These are phyloP conservation scores for Megathymus violae DNA, from an alignment of 1,140 invertebrate species.

Conservation along the genomic window DNA sequence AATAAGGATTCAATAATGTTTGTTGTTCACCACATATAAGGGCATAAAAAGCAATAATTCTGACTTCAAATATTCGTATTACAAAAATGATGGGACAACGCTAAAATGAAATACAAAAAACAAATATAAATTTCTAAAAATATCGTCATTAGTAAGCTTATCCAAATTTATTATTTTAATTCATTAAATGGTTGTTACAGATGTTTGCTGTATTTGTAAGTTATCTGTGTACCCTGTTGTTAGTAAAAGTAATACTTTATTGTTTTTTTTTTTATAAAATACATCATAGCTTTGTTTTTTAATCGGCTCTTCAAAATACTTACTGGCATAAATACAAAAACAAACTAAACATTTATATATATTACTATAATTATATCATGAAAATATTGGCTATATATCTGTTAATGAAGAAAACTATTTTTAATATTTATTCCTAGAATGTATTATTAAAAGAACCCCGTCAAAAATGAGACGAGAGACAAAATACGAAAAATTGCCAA, in stretches of 20 bases:
- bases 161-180: slow-evolving; percentile 48
- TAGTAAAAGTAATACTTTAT: slow-evolving; percentile 4
- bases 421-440: neutral
- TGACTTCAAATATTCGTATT: neutral
- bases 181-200: slow-evolving; percentile 31
- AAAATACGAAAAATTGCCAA: neutral
- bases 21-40: too few relatives aligned
- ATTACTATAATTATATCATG: neutral
- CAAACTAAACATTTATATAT: neutral
- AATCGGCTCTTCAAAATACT: neutral
- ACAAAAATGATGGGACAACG: slow-evolving; percentile 7
- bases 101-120: slow-evolving; percentile 17
- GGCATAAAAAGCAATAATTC: neutral
- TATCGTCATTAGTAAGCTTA: slow-evolving; percentile 48
- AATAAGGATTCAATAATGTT: too few relatives aligned
- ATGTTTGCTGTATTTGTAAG: slow-evolving; percentile 33
- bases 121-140: slow-evolving; percentile 33
- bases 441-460: neutral
- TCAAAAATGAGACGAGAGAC: neutral
- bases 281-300: slow-evolving; percentile 3
- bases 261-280: slow-evolving; percentile 3
- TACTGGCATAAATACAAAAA: neutral
- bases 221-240: slow-evolving; percentile 53
- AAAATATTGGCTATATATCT: neutral
- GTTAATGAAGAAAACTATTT: neutral